Percentiles rank a stretch among this genome's conserved stretches.
Evolutionary conservation across 2,797 vertebrate genomes (phyloP).

Genomic region (Notoglanidium macrostoma): DNA sequence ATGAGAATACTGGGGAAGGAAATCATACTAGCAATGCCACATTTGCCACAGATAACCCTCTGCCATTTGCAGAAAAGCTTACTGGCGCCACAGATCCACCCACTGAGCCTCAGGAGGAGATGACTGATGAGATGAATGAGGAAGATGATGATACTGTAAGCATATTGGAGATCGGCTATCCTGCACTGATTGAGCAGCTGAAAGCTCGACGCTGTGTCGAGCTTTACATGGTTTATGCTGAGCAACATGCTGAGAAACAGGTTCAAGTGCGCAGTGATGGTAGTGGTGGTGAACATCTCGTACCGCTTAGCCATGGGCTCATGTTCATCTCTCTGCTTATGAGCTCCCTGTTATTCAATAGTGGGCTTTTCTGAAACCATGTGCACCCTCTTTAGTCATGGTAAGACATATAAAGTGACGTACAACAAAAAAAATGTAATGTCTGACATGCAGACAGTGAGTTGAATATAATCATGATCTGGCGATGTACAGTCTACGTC

Average conservation of each 20-base stretch:
- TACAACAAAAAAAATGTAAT: not conserved
- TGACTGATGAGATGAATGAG: not conserved
- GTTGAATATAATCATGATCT: not conserved
- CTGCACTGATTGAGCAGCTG: slow-evolving; percentile 72
- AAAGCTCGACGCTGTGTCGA: slow-evolving; percentile 72
- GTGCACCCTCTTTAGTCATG: not conserved
- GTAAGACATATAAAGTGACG: not conserved
- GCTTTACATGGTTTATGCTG: slow-evolving; percentile 68
- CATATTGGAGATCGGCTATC: slow-evolving; percentile 75
- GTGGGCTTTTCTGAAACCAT: not conserved
- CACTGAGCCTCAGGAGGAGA: slow-evolving; percentile 20
- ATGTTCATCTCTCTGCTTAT: slow-evolving; percentile 38
- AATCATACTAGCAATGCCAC: slow-evolving; percentile 1
- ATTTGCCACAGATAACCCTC: slow-evolving; percentile 8
- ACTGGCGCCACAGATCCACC: slow-evolving; percentile 20
- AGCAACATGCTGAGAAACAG: slow-evolving; percentile 53
- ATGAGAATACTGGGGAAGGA: slow-evolving; percentile 5
- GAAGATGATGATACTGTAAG: slow-evolving; percentile 68
- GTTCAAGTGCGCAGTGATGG: not conserved
- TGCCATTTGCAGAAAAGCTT: slow-evolving; percentile 19
- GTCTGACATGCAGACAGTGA: not conserved
- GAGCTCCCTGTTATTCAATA: slow-evolving; percentile 32
- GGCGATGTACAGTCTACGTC: not conserved
- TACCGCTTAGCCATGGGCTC: slow-evolving; percentile 3
- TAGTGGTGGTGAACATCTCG: not conserved